Evolutionary conservation across 2,797 vertebrate species (phyloP), one percentile per base, ranked within the genome.

Genomic region (Sparidentex hasta): DNA sequence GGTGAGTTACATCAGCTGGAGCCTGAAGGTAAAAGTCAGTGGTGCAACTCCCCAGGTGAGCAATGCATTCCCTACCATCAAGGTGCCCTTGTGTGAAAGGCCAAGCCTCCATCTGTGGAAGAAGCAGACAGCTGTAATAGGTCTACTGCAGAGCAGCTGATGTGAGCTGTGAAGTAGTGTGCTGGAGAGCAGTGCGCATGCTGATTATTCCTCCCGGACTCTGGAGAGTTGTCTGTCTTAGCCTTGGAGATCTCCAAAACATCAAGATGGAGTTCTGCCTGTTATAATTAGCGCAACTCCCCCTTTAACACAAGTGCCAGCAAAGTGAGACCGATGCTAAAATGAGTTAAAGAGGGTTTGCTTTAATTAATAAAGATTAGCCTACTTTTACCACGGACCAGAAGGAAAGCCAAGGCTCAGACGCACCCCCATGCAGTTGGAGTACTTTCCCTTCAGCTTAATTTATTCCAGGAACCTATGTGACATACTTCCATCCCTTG

Each of bases 291-390:
- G 62, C 65, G 43, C 50, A 69, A 56, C 74, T 68, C 65, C 68
- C 59, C 25, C 67, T n/a, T 51, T 76, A 25, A 55, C 18, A 27
- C 54, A 62, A 65, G 16, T 7, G 44, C 59, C 21, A 75, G 64
- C 59, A 63, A 25, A 20, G 47, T 59, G 76, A 75, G 64, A 54
- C 48, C 75, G 67, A 64, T 21, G 29, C 44, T 74, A 13, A 29
- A 80, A 74, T 33, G 29, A 79, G 59, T n/a, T 55, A 57, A 86
- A 76, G 61, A 66, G 50, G 65, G 61, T 71, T 84, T 68, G 50
- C 1, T 84, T 81, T 85, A 48, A 87, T 83, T 72, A 63, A 61
- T 63, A 74, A 65, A 82, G 79, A 89, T 87, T 77, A 81, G 62
- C 71, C 71, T 62, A 76, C 29, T 78, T 74, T 74, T 63, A 57